Percentiles rank a stretch among this genome's conserved stretches.
These are phyloP conservation scores for Achroia grisella DNA, from an alignment of 1,140 invertebrate species.

Conservation along the genomic window DNA sequence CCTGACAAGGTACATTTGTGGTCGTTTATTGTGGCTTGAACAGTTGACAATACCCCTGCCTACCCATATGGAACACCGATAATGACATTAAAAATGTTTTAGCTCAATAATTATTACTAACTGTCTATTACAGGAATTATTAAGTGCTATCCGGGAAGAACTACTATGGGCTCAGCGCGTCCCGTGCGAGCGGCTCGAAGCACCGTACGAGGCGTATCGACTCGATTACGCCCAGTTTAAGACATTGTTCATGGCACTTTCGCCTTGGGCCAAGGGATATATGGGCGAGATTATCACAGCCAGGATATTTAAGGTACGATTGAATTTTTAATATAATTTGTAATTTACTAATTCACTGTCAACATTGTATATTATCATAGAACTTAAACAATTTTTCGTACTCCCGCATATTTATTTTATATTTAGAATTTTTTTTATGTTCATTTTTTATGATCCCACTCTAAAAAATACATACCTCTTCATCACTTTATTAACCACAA, in stretches of 20 bases:
- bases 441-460: too few relatives aligned
- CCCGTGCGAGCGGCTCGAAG: slow-evolving; percentile 77
- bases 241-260: slow-evolving; percentile 87
- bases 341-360: too few relatives aligned
- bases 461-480: too few relatives aligned
- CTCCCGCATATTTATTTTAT: background rate
- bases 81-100: background rate
- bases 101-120: background rate
- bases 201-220: slow-evolving; percentile 89
- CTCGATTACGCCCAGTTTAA: slow-evolving; percentile 94
- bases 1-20: too few relatives aligned
- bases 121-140: slow-evolving; percentile 75
- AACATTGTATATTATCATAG: too few relatives aligned
- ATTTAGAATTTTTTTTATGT: background rate
- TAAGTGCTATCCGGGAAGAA: slow-evolving; percentile 83
- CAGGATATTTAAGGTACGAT: slow-evolving; percentile 86
- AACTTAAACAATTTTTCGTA: background rate
- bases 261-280: slow-evolving; percentile 90
- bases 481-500: too few relatives aligned
- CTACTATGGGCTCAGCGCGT: slow-evolving; percentile 78
- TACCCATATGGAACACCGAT: too few relatives aligned
- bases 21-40: too few relatives aligned
- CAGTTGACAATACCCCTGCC: too few relatives aligned
- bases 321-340: background rate
- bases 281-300: slow-evolving; percentile 85